Conservation (phyloP, 2,113 vertebrate genomes). For the Lasiurus borealis region DNA sequence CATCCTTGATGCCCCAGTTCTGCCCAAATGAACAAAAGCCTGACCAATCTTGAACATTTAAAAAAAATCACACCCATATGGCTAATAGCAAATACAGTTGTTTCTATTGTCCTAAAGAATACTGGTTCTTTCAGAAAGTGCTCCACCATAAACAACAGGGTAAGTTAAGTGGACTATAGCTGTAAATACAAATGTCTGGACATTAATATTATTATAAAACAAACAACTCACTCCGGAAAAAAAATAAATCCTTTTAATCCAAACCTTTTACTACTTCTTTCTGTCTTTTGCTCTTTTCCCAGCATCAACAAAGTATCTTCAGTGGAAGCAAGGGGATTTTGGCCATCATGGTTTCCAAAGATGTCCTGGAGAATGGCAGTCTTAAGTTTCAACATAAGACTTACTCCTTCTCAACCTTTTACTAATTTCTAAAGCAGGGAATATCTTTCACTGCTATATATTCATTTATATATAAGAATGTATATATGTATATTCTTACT, state of each 20-base stretch:
- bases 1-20: background rate
- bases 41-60: background rate
- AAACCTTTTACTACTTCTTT: background rate
- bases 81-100: background rate
- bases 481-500: background rate
- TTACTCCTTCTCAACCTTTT: background rate
- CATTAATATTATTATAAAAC: conserved; percentile 4
- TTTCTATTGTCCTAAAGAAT: background rate
- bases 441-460: background rate
- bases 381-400: background rate
- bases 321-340: background rate
- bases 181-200: background rate
- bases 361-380: background rate
- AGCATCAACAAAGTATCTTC: background rate
- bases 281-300: background rate
- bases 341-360: background rate
- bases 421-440: background rate
- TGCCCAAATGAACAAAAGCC: background rate
- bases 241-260: background rate
- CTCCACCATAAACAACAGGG: background rate
- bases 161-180: background rate
- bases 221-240: background rate
- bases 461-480: background rate
- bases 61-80: background rate
- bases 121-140: background rate